These are phyloP conservation scores for Megaceryle maxima DNA, from an alignment of 2,113 vertebrate species.

Conservation along the genomic window DNA sequence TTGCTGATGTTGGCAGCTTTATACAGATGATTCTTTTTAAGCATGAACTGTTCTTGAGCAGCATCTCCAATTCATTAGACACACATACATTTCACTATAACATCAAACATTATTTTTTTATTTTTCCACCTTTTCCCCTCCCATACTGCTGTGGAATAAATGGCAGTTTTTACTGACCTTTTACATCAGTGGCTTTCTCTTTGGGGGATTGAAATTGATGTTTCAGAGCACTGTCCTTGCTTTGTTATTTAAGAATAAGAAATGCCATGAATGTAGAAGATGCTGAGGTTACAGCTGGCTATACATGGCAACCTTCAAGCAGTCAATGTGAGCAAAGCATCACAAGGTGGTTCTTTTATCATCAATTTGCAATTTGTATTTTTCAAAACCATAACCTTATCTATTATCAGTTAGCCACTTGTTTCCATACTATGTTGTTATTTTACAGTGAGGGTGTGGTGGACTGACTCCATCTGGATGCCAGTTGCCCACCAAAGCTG, in stretches of 20 bases:
- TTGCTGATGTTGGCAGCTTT: not conserved
- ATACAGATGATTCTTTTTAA: not conserved
- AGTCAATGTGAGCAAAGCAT: not conserved
- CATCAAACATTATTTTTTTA: not conserved
- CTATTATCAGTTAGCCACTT: not conserved
- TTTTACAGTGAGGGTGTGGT: not conserved
- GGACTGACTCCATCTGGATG: not conserved
- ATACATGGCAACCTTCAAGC: not conserved
- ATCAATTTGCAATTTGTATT: not conserved
- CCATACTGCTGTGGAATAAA: not conserved
- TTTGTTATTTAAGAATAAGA: slow-evolving; percentile 21
- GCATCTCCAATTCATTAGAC: not conserved
- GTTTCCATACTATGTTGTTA: not conserved
- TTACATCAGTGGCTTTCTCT: slow-evolving; percentile 22
- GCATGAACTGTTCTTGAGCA: not conserved
- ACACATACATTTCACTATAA: not conserved
- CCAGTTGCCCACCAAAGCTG: not conserved
- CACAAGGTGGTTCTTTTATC: not conserved
- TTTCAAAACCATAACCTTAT: not conserved
- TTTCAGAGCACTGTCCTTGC: slow-evolving; percentile 26
- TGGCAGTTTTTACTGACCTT: slow-evolving; percentile 6
- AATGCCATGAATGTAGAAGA: slow-evolving; percentile 9
- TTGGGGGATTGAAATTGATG: slow-evolving; percentile 39
- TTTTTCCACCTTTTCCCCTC: not conserved
- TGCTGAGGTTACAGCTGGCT: slow-evolving; percentile 5